Evolutionary conservation across 2,888 invertebrate genomes (phyloP).

Genomic region (Norana najaformis): DNA sequence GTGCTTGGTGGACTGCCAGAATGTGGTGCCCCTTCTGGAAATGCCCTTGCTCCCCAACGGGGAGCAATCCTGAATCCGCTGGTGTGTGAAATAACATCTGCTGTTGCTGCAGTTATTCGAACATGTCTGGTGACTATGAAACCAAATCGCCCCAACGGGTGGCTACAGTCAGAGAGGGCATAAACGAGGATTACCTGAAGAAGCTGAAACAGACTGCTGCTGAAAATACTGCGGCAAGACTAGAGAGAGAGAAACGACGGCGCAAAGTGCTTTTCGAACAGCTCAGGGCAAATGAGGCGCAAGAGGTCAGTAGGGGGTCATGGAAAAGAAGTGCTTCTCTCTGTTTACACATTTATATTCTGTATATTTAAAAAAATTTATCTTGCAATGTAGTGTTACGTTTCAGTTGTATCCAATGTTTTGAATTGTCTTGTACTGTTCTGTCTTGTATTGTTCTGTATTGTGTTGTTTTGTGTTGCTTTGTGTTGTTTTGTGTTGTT

Average conservation of each 20-base stretch:
- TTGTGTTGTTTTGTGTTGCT: too few species aligned
- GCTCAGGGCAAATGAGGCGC: constrained; percentile 58
- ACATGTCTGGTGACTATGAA: background rate
- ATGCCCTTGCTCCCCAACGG: too few species aligned
- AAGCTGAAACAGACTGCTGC: background rate
- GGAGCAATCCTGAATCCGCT: too few species aligned
- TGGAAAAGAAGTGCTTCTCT: too few species aligned
- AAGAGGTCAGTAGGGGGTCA: constrained; percentile 49
- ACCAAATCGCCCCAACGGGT: background rate
- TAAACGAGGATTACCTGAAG: background rate
- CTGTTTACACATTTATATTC: background rate
- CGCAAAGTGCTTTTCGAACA: constrained; percentile 62
- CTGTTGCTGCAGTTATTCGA: background rate
- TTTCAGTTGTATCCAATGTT: too few species aligned
- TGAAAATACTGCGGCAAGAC: constrained; percentile 50
- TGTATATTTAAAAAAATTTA: background rate
- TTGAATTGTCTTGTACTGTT: too few species aligned
- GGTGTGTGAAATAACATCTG: too few species aligned
- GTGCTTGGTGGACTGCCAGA: too few species aligned
- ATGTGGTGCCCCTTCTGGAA: too few species aligned
- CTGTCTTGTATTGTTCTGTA: too few species aligned
- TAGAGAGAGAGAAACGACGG: constrained; percentile 60
- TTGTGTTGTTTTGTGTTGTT: too few species aligned
- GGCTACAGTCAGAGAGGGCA: background rate
- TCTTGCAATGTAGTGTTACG: background rate